Conservation (phyloP, 64 coral and sea anemone species). For the Stichodactyla mertensii region DNA sequence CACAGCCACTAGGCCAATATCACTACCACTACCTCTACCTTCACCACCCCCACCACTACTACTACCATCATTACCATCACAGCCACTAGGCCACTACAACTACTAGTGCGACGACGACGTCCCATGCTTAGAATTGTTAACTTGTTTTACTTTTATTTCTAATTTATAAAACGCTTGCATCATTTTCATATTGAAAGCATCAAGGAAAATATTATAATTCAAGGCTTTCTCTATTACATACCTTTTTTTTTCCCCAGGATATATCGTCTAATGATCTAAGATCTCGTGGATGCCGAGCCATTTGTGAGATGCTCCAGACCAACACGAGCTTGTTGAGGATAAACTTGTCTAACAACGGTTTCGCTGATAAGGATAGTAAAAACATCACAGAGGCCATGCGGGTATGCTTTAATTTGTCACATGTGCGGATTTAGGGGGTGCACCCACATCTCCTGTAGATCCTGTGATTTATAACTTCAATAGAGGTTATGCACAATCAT, state of each 20-base stretch:
- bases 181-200: no score
- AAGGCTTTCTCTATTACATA: neutral
- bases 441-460: no score
- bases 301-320: slow-evolving; percentile 82
- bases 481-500: no score
- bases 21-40: no score
- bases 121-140: no score
- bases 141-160: no score
- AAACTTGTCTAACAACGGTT: slow-evolving; percentile 49
- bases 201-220: no score
- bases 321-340: slow-evolving; percentile 67
- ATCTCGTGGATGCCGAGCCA: slow-evolving; percentile 38
- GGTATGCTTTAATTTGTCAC: neutral
- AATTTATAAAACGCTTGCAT: no score
- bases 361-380: slow-evolving; percentile 63
- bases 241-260: slow-evolving; percentile 44
- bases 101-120: neutral
- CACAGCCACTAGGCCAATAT: neutral
- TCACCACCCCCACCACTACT: no score
- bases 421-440: no score
- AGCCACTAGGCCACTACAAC: neutral
- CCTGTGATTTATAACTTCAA: no score
- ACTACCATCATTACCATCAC: no score
- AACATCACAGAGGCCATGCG: neutral
- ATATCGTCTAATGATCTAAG: slow-evolving; percentile 75